phyloP scores from a whole-genome alignment of 2,113 vertebrate species.

The Rhombomys opimus region DNA sequence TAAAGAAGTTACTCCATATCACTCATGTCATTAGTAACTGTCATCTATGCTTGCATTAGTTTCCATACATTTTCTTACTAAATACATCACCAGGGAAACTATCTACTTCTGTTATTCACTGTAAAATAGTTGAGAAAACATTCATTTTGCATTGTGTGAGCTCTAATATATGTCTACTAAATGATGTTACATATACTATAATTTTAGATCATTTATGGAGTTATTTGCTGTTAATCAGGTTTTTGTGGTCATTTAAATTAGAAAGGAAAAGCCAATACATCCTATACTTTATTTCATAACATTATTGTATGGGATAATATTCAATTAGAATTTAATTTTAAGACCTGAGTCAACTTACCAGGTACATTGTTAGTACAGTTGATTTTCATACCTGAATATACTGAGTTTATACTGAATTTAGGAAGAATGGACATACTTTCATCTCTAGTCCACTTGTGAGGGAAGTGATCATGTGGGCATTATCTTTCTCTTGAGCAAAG shows the following conservation, averaged over 20 bases:
- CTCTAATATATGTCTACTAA: neutral
- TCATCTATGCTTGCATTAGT: neutral
- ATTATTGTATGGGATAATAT: neutral
- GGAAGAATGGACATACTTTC: neutral
- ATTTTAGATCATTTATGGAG: neutral
- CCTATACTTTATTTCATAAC: neutral
- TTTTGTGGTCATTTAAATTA: neutral
- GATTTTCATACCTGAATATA: neutral
- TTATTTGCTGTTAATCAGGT: neutral
- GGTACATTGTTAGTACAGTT: neutral
- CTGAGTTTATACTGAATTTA: neutral
- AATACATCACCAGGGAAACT: neutral
- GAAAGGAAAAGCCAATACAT: neutral
- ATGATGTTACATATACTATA: neutral
- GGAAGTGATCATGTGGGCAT: neutral
- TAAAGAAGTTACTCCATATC: neutral
- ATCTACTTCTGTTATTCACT: neutral
- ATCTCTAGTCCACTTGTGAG: neutral
- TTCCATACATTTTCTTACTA: neutral
- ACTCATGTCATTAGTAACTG: neutral
- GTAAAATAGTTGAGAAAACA: neutral
- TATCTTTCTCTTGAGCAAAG: neutral
- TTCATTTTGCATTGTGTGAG: neutral
- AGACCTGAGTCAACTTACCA: neutral
- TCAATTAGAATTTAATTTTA: constrained; percentile 1